A percentile compares a stretch with the other conserved stretches of the same genome.
Conservation (phyloP, 2,797 vertebrate genomes). For the Discoglossus pictus region DNA sequence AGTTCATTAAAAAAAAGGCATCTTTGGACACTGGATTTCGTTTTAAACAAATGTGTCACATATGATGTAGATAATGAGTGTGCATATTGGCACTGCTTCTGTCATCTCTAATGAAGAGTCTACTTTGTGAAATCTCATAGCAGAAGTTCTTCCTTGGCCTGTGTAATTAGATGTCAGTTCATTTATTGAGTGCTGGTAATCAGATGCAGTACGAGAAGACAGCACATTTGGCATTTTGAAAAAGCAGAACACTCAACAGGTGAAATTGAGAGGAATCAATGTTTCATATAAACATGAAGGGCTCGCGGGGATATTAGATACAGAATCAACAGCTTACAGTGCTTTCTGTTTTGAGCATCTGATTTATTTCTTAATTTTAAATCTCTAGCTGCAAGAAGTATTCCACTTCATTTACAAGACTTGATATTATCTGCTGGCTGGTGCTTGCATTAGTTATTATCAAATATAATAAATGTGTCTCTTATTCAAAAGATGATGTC, state of each 20-base stretch:
- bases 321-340: conserved; percentile 47
- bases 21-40: conserved; percentile 33
- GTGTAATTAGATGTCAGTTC: conserved; percentile 57
- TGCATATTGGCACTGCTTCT: conserved; percentile 41
- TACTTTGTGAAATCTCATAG: conserved; percentile 45
- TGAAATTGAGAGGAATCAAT: conserved; percentile 45
- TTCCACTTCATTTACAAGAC: conserved; percentile 38
- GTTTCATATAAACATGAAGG: conserved; percentile 51
- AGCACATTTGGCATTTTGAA: conserved; percentile 46
- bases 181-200: conserved; percentile 55
- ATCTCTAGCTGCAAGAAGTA: conserved; percentile 36
- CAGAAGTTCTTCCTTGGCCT: conserved; percentile 42
- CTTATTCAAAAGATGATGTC: conserved; percentile 27
- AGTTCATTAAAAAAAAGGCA: conserved; percentile 44
- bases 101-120: conserved; percentile 55
- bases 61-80: conserved; percentile 52
- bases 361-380: conserved; percentile 53
- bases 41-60: conserved; percentile 55
- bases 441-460: conserved; percentile 39
- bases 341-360: conserved; percentile 39
- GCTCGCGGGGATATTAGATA: conserved; percentile 48
- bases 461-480: conserved; percentile 36
- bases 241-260: conserved; percentile 49
- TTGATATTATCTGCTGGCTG: conserved; percentile 44
- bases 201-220: conserved; percentile 44